phyloP scores from a whole-genome alignment of 1,140 invertebrate genomes.

The Zeugodacus cucurbitae region DNA sequence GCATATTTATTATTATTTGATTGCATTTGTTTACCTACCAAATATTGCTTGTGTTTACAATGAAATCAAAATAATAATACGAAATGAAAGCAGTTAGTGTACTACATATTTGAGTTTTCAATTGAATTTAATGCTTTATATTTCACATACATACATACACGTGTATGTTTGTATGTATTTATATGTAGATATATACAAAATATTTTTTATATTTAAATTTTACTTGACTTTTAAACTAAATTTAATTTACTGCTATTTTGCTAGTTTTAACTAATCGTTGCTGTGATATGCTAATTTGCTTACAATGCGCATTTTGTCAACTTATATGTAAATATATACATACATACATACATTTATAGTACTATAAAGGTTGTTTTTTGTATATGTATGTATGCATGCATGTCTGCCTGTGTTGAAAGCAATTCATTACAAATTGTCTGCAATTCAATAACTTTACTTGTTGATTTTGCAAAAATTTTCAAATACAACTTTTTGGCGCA shows the following conservation, averaged over 20 bases:
- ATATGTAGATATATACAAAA: neutral
- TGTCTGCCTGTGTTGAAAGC: neutral
- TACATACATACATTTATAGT: neutral
- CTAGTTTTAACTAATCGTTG: constrained; percentile 28
- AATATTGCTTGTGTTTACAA: neutral
- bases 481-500: constrained; percentile 14
- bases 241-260: neutral
- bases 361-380: no score
- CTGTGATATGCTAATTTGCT: constrained; percentile 37
- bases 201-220: neutral
- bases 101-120: neutral
- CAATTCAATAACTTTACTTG: neutral
- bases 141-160: neutral
- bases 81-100: no score
- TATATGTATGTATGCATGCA: neutral
- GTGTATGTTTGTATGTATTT: neutral
- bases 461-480: constrained; percentile 15
- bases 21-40: neutral
- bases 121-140: neutral
- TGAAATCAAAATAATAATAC: neutral
- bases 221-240: neutral
- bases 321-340: neutral
- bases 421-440: constrained; percentile 14
- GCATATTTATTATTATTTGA: neutral
- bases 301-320: neutral